Evolutionary conservation across 2,888 invertebrate species (phyloP), one percentile per base, ranked within the genome.

Genomic region (Gnatocerus cornutus): DNA sequence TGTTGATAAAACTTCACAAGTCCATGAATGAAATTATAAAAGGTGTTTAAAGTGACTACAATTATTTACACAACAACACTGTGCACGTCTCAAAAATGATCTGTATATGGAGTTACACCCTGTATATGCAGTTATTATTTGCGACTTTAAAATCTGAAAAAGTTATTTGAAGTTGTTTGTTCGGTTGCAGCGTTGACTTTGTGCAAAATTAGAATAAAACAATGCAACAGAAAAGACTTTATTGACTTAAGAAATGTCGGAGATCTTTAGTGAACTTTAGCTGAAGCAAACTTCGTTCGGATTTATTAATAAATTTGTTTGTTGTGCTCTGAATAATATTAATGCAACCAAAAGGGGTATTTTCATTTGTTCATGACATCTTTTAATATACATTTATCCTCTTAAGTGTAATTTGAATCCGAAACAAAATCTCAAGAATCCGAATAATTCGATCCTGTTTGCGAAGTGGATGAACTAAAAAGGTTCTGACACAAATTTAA

Each of bases 401-500:
- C 29, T 7, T 10, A 50, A 27, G 29, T 50, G 21, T 50, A 50
- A 50, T 50, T 50, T 29, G 10, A 27, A 50, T 50, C 27, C 9
- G 12, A 50, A 50, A 50, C 29, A 50, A 50, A 50, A 50, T 50
- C 10, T 50, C 27, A 29, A 50, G 29, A 50, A 50, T 29, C 9
- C 48, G 48, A 50, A 50, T 29, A 27, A 27, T 50, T 50, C 48
- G 48, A 50, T 50, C 29, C 29, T 50, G 41, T 55, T 55, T 39
- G 21, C 39, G 16, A 33, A 33, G 33, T 13, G 16, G 13, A 53
- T 30, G 14, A 13, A 33, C 53, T 33, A 33, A 30, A 50, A 50
- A 12, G 33, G 55, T 16, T n/a, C 39, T 55, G 16, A 55, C 55
- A 39, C 39, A 55, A 27, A 55, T 55, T 55, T 39, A 16, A 52